These are phyloP conservation scores for Manis crassicaudata DNA, from an alignment of 2,797 vertebrate genomes.

Conservation along the genomic window DNA sequence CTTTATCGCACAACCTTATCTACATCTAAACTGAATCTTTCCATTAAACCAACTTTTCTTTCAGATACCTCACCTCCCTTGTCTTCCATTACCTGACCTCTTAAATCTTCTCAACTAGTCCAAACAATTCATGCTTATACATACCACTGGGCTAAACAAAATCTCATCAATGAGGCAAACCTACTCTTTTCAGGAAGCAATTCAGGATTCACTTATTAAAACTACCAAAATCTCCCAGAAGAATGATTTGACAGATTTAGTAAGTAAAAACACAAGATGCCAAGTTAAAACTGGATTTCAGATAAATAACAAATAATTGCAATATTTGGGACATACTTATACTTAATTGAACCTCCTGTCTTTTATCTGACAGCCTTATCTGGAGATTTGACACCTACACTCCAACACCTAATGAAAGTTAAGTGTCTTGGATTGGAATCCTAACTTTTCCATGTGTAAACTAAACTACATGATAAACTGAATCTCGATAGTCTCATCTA, in stretches of 20 bases:
- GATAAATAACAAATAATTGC: neutral
- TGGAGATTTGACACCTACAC: neutral
- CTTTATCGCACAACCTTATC: neutral
- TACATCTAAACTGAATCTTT: neutral
- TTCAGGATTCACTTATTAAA: neutral
- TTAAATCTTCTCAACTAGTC: neutral
- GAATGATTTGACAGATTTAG: neutral
- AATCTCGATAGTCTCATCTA: neutral
- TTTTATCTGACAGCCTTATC: neutral
- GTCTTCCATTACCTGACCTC: neutral
- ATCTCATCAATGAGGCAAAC: neutral
- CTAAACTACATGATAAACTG: neutral
- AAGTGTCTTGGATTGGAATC: neutral
- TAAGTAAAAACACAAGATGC: neutral
- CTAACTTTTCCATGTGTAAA: neutral
- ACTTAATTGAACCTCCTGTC: neutral
- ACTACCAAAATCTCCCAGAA: neutral
- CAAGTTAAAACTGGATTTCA: neutral
- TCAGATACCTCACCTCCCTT: neutral
- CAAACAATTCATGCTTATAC: neutral
- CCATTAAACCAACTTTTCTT: neutral
- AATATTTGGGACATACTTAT: neutral
- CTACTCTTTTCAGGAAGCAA: neutral
- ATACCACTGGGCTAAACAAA: neutral
- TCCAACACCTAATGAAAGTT: neutral